Evolutionary conservation across 2,797 vertebrate species (phyloP), one percentile per base, ranked within the genome.

Genomic region (Pangasius mekongensis): DNA sequence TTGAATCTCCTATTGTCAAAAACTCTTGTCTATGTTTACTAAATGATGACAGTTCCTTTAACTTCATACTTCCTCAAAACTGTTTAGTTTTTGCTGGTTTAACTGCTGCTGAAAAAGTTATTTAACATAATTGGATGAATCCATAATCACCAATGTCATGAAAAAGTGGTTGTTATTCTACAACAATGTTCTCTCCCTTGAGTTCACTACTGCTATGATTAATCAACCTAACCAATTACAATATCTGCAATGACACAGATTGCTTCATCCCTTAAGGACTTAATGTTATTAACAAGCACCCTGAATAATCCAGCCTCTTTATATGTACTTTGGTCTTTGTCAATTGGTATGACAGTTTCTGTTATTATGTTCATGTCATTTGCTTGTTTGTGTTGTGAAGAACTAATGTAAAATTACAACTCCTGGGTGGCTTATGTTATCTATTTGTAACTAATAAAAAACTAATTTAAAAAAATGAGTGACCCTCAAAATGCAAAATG

Each of bases 151-250:
- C 36, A 39, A 73, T 43, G 36, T 39, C 33, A 73, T 73, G 18
- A 24, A 43, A 73, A 47, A 74, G 47, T 27, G 1, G 9, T 74
- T 27, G 22, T 74, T 27, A 47, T 74, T 47, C 43, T 24, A 13
- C 47, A 47, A 47, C 22, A 47, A 5, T 27, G 27, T 43, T 52
- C 16, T n/a, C 47, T 52, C 13, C 47, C 74, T n/a, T 16, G 43
- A 49, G 43, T 77, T 77, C 47, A 77, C 24, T 49, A 52, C 27
- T n/a, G 74, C 24, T 49, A 6, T 76, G 5, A 76, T 76, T 76
- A 76, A 71, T 71, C 8, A 47, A n/a, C 13, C 43, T 73, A 73
- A 43, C 69, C 24, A 49, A 77, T 30, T 77, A 77, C 74, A 77
- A 49, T 49, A 16, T 49, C 74, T 49, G 73, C 39, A 76, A 5